A percentile compares a stretch with the other conserved stretches of the same genome.
These are phyloP conservation scores for Chelonoidis abingdonii DNA, from an alignment of 2,113 vertebrate genomes.

Conservation along the genomic window DNA sequence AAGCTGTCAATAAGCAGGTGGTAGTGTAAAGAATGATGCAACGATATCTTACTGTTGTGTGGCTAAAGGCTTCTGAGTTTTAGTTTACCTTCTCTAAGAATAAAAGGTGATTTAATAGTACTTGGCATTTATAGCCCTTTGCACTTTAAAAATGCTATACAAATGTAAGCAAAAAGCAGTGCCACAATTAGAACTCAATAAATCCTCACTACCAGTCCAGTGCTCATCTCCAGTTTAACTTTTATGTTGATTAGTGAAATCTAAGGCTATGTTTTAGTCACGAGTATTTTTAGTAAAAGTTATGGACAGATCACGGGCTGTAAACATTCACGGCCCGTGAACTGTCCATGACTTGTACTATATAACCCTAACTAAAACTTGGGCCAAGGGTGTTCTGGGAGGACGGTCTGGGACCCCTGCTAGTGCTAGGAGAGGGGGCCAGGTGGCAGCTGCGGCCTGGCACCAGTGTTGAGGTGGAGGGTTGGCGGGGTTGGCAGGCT, in stretches of 20 bases:
- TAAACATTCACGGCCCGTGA: too few relatives aligned
- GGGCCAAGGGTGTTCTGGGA: too few relatives aligned
- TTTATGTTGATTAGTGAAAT: background rate
- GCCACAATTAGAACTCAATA: background rate
- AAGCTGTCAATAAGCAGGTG: background rate
- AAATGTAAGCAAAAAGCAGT: background rate
- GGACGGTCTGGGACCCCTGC: too few relatives aligned
- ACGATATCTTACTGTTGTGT: background rate
- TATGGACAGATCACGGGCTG: too few relatives aligned
- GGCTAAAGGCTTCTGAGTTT: background rate
- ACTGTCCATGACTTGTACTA: too few relatives aligned
- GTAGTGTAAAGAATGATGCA: background rate
- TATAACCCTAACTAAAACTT: too few relatives aligned
- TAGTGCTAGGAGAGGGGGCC: too few relatives aligned
- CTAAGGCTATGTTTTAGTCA: too few relatives aligned
- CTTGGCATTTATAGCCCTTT: background rate
- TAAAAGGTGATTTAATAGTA: background rate
- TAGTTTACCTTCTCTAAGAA: background rate
- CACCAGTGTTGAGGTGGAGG: too few relatives aligned
- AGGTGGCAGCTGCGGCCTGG: fast-evolving
- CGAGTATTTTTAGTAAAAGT: too few relatives aligned
- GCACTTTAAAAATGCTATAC: background rate
- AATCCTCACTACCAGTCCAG: background rate
- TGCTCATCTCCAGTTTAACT: background rate
- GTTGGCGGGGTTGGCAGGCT: too few relatives aligned